phyloP scores from a whole-genome alignment of 2,113 vertebrate genomes.

The Grallaria varia region DNA sequence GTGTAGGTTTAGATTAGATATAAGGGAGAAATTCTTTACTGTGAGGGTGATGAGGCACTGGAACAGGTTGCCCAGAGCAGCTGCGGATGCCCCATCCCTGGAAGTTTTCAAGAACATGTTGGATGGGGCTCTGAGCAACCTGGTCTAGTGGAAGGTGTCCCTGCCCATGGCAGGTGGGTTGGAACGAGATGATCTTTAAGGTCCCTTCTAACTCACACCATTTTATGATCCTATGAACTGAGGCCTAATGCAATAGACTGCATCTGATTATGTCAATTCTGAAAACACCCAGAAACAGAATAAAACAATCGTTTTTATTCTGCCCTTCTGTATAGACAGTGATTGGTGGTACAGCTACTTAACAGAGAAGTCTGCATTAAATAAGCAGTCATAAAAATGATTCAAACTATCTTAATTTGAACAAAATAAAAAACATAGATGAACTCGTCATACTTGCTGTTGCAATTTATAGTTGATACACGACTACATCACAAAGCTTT shows the following conservation, averaged over 20 bases:
- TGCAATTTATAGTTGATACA: background rate
- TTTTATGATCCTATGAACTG: background rate
- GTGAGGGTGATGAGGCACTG: background rate
- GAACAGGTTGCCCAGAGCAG: background rate
- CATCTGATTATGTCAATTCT: background rate
- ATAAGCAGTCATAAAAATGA: background rate
- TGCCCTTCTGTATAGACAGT: background rate
- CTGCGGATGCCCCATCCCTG: background rate
- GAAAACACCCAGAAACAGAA: background rate
- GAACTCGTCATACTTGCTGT: background rate
- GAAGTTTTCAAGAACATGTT: accelerated
- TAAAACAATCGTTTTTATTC: background rate
- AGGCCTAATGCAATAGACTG: background rate
- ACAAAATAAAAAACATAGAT: background rate
- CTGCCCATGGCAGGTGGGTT: too few species aligned
- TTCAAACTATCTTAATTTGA: background rate
- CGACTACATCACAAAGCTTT: background rate
- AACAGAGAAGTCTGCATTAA: background rate
- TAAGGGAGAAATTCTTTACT: background rate
- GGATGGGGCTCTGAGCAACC: background rate
- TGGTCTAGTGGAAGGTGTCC: accelerated
- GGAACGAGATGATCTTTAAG: background rate
- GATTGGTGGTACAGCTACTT: background rate
- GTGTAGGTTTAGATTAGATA: background rate
- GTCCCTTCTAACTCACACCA: background rate